Evolutionary conservation across 2,888 invertebrate genomes (phyloP), one percentile per base, ranked within the genome.

Genomic region (Camponotus fellah): DNA sequence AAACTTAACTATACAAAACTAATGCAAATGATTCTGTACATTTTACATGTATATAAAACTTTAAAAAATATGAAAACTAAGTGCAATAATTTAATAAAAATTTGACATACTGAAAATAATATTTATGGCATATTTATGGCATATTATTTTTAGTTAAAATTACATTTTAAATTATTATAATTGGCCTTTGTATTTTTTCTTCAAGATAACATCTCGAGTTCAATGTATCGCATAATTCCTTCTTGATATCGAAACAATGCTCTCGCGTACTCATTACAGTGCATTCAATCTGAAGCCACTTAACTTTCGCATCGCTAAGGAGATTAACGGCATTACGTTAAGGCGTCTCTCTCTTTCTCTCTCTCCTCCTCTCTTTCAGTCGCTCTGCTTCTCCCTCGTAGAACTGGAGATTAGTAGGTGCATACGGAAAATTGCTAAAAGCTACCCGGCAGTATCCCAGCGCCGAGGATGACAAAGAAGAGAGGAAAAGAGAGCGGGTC

Each of bases 381-480:
- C 17, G 43, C 34, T 9, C 17, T 17, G 62, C 21, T 12, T 64
- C 46, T 3, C 79, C 32, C 34, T 37, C 6, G 21, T 43, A 62
- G 60, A 37, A 72, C 8, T 46, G 76, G 76, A 65, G 76, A 75
- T 75, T 75, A 80, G 75, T 75, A 81, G 75, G 86, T 83, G 80
- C 88, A 86, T 86, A 82, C 88, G 85, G 85, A 87, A 89, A 89
- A 89, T 89, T 86, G 89, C 68, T 89, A 77, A 87, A 86, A 89
- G 89, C 89, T 85, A 84, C 82, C 85, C 83, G 84, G 79, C 64
- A 66, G 62, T 77, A 65, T 68, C 69, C 34, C 69, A 34, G 79
- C 17, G 37, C 60, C 26, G 74, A 82, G 69, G 37, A 75, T 34
- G 82, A 82, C 53, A 79, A 84, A 71, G 82, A 64, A 74, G 65